Percentiles rank a stretch among this genome's conserved stretches.
These are phyloP conservation scores for Heliconius charithonia DNA, from an alignment of 2,888 invertebrate genomes.

Conservation along the genomic window DNA sequence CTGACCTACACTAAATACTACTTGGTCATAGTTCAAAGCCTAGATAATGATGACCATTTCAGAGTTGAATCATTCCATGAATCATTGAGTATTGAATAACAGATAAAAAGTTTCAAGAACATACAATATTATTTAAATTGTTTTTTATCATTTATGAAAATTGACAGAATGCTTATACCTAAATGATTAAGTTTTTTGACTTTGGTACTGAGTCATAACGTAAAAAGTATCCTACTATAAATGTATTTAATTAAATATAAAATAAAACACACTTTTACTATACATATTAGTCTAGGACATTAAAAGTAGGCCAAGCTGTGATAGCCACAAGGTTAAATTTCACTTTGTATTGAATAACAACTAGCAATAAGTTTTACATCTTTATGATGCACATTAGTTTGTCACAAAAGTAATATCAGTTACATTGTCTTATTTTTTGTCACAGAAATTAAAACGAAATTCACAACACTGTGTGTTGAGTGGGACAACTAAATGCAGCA, in stretches of 20 bases:
- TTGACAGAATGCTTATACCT: neutral
- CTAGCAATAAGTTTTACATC: neutral
- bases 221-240: neutral
- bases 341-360: neutral
- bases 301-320: neutral
- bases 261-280: neutral
- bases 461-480: too few relatives aligned
- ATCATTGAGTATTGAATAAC: conserved; percentile 22
- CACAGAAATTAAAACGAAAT: neutral
- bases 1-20: neutral
- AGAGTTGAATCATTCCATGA: conserved; percentile 39
- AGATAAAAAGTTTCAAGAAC: neutral
- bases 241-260: neutral
- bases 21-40: conserved; percentile 34
- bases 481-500: too few relatives aligned
- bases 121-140: neutral
- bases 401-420: neutral
- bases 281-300: neutral
- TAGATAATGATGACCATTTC: conserved; percentile 18
- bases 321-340: conserved; percentile 15
- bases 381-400: neutral
- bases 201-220: neutral
- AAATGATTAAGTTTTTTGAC: neutral
- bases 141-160: neutral
- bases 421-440: neutral